Base-by-base conservation (phyloP, 1,140 invertebrate species). In the Carcinoscorpius rotundicauda region DNA sequence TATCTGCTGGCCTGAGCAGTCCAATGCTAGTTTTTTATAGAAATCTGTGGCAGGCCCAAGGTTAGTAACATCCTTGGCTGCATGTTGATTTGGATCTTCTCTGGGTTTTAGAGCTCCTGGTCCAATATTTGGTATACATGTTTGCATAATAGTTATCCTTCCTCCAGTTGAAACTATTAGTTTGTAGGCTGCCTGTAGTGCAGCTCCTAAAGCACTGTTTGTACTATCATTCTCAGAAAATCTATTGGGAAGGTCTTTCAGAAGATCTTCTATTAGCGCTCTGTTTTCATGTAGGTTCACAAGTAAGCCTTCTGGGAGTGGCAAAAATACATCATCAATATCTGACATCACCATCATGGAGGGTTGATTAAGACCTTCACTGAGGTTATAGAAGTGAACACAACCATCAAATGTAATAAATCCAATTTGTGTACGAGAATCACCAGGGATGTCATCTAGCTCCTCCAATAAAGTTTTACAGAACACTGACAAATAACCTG, bases 1-100 rank as follows among this genome's bases (percentile, higher is more conserved):
- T 61, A 99, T 87, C 78, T 99, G 97, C 71, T 96, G 92, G 5
- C 87, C 91, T 66, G 92, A 97, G 76, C 93, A 98, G 74, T 99
- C 95, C 5, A 99, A 77, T 5, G 96, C 93, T 53, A 97, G 78
- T 65, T 93, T 87, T 79, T 99, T 99, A 77, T 99, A 99, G 79
- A 98, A 99, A 79, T 99, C 97, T 9, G 91, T 98, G 0, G 89
- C 89, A 29, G 96, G 96, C 77, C 91, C 93, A 62, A 98, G 79
- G 29, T 29, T 29, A 29, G 29, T 29, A 29, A 29, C 29, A 29
- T 29, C 29, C 29, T 29, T 89, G 4, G 83, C 83, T 5, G 89
- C 85, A 65, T 90, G 81, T 67, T 86, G 84, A 72, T 88, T 89
- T 4, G 89, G 88, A 79, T 95, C 88, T 79, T 97, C 94, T 78